Evolutionary conservation across 2,113 vertebrate species (phyloP), one percentile per base, ranked within the genome.

Genomic region (Electrona antarctica): DNA sequence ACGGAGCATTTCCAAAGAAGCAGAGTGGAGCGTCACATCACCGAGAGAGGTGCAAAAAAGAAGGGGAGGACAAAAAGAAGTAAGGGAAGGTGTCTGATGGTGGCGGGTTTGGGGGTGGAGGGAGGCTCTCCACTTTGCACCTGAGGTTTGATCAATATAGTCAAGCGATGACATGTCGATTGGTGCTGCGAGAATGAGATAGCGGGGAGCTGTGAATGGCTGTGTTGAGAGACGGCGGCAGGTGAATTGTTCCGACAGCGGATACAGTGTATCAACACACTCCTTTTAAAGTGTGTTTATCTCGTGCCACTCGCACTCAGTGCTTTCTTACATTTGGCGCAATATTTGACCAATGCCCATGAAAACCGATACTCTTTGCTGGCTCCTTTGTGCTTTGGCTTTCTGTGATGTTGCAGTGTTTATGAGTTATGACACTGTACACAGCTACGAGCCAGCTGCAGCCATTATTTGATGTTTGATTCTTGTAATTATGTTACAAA

Each of bases 191-290:
- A 85, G 82, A 88, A 80, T 74, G 78, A 64, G 14, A 77, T 4
- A 71, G 68, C 1, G 58, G 60, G 57, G 33, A 41, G 61, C 51
- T 0, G 15, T 92, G 83, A 92, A 91, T 91, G 85, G 85, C 2
- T 1, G 59, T 6, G 87, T 71, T 93, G 92, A 94, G 92, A 94
- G 95, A 93, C 69, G 90, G 88, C 90, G 85, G 95, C 96, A 96
- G 96, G 96, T 97, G 96, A 95, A 94, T 88, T 90, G 90, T 92
- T 86, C 81, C 2, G 50, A 68, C 60, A 66, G 85, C 84, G 88
- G 91, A 91, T 91, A 93, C 90, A 92, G 87, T 92, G 90, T 92
- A 93, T 92, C 92, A 92, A 90, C 82, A 83, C 79, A 83, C 61
- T 73, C 82, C 81, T 88, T 41, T 84, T 82, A 64, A 85, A 83